Evolutionary conservation across 2,797 vertebrate species (phyloP).

Genomic region (Moxostoma hubbsi): DNA sequence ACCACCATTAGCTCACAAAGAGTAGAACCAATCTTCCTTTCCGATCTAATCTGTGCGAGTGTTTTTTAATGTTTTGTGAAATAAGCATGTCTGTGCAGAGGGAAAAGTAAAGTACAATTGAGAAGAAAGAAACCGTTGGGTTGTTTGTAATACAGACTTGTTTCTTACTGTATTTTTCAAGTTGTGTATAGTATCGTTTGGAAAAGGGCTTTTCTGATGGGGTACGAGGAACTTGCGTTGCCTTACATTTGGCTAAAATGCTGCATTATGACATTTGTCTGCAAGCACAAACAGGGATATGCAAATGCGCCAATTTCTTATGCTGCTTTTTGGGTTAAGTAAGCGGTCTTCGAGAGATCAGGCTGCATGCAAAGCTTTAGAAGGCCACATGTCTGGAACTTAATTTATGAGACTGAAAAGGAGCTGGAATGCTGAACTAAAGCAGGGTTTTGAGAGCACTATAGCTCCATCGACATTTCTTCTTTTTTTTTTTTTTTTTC

Average conservation of each 20-base stretch:
- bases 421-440: constrained; percentile 24
- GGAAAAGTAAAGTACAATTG: not conserved
- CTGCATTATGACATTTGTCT: constrained; percentile 1
- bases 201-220: not conserved
- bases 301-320: constrained; percentile 25
- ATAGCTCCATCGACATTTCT: constrained; percentile 3
- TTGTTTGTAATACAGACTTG: not conserved
- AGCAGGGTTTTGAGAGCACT: constrained; percentile 2
- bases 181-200: not conserved
- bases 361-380: not conserved
- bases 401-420: constrained; percentile 9
- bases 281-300: not conserved
- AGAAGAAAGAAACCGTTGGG: not conserved
- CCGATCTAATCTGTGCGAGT: not conserved
- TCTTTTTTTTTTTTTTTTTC: constrained; percentile 4
- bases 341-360: not conserved
- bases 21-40: not conserved
- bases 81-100: constrained; percentile 1
- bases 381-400: constrained; percentile 4
- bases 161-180: not conserved
- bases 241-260: constrained; percentile 30
- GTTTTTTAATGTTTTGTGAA: constrained; percentile 2
- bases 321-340: constrained; percentile 14
- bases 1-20: not conserved
- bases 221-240: not conserved